Evolutionary conservation across 1,140 invertebrate genomes (phyloP).

Genomic region (Bombus impatiens): DNA sequence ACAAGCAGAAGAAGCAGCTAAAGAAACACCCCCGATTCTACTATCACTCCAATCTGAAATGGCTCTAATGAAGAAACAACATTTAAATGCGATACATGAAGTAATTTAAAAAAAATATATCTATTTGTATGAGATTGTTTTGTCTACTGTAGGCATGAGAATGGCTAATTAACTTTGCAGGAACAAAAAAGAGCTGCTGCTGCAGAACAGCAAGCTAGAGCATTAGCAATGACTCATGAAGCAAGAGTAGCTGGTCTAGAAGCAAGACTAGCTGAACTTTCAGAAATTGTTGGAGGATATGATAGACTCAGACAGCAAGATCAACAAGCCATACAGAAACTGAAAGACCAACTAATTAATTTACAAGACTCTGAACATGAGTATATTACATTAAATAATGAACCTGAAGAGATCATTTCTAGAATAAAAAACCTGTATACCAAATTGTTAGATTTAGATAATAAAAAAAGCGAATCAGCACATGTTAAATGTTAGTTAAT

Average conservation of each 20-base stretch:
- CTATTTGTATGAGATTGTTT: neutral
- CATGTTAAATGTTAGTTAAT: constrained; percentile 74
- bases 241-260: constrained; percentile 90
- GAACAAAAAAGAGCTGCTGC: constrained; percentile 86
- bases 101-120: constrained; percentile 71
- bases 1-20: constrained; percentile 83
- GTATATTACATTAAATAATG: constrained; percentile 64
- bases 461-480: constrained; percentile 69
- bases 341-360: constrained; percentile 84
- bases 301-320: constrained; percentile 89
- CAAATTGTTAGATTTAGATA: constrained; percentile 74
- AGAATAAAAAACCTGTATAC: constrained; percentile 76
- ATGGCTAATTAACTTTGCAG: constrained; percentile 73
- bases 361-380: constrained; percentile 78
- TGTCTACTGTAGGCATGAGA: constrained; percentile 23
- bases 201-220: constrained; percentile 87
- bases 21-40: constrained; percentile 85
- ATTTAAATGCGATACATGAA: constrained; percentile 86
- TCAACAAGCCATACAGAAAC: constrained; percentile 88
- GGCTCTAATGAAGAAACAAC: constrained; percentile 87
- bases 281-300: constrained; percentile 90
- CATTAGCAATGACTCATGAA: constrained; percentile 87
- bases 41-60: constrained; percentile 88
- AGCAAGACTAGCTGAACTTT: constrained; percentile 90
- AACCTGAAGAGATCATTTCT: constrained; percentile 72